Base-by-base conservation (phyloP, 1,140 invertebrate genomes). In the Dendroctonus valens region DNA sequence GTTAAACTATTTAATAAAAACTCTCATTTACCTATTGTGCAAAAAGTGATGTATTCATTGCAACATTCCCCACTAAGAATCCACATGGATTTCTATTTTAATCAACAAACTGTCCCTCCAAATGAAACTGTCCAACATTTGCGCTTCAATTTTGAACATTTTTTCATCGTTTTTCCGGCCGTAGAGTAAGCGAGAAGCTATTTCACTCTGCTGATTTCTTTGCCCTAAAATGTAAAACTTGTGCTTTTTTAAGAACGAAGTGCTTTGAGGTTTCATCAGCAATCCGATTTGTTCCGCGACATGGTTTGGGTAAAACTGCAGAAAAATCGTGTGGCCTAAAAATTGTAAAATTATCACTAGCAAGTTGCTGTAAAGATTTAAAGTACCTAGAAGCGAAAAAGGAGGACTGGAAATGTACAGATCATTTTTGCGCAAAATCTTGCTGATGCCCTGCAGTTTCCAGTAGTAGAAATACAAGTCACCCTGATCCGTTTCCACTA, bases 381-480 rank as follows among this genome's bases (percentile, higher is more conserved):
- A 11, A 41, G 5, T 70, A 73, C 73, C 73, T 63, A 69, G 57
- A 58, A 74, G 61, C 49, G 62, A 65, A 65, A 74, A 74, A 7
- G 54, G 41, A 6, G 67, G 48, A 59, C 73, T 74, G 8, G 67
- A 66, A 7, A 70, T 59, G 51, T 73, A 69, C 44, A 68, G 60
- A 14, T 69, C 58, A 40, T 14, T 66, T 63, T 68, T 72, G 6
- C 14, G 39, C 41, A 72, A 64, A 48, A 73, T n/a, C 15, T 70
- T 53, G 8, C 26, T 53, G 37, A 70, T 61, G 8, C 72, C 53
- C 5, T 41, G 7, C 7, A 74, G 69, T 55, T 67, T 59, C 73
- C 73, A 74, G 53, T 70, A 74, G 62, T 74, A 73, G 51, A 67
- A 67, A 57, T 67, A 74, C 12, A 69, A 51, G 39, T 68, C 67